These are phyloP conservation scores for Andrena chrysosceles DNA, from an alignment of 2,888 invertebrate genomes.

Conservation along the genomic window DNA sequence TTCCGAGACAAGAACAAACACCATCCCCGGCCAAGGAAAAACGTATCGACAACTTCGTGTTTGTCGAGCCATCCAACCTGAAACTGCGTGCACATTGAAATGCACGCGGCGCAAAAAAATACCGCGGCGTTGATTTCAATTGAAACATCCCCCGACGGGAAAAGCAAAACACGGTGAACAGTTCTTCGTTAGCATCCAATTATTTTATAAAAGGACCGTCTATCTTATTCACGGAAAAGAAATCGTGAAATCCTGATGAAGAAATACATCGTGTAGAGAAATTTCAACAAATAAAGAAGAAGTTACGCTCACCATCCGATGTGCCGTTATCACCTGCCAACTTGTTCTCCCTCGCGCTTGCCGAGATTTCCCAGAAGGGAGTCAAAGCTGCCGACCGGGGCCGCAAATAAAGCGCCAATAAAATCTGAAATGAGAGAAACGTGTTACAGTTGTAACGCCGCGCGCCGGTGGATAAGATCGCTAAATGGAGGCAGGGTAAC, in stretches of 20 bases:
- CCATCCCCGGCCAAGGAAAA: neutral
- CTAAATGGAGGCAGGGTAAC: neutral
- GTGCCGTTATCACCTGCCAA: neutral
- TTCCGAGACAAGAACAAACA: neutral
- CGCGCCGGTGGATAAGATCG: slow-evolving; percentile 29
- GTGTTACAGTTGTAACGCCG: slow-evolving; percentile 25
- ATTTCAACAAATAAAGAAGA: neutral
- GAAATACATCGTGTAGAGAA: neutral
- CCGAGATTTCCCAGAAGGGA: neutral
- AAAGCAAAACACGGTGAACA: neutral
- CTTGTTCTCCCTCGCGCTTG: neutral
- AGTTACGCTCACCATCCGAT: neutral
- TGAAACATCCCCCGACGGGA: neutral
- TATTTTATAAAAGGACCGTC: neutral
- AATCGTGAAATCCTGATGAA: too few relatives aligned
- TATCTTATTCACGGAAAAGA: too few relatives aligned
- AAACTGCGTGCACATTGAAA: neutral
- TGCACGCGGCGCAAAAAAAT: neutral
- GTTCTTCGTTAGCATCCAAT: neutral
- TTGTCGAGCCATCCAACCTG: neutral
- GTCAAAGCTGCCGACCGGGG: neutral
- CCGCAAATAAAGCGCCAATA: slow-evolving; percentile 26
- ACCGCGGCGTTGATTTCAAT: neutral
- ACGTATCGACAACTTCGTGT: neutral
- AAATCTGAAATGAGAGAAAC: slow-evolving; percentile 25